Evolutionary conservation across 53 echinoderm and acorn worm species (phyloP), one percentile per base, ranked within the genome.

Genomic region (Temnopleurus reevesii): DNA sequence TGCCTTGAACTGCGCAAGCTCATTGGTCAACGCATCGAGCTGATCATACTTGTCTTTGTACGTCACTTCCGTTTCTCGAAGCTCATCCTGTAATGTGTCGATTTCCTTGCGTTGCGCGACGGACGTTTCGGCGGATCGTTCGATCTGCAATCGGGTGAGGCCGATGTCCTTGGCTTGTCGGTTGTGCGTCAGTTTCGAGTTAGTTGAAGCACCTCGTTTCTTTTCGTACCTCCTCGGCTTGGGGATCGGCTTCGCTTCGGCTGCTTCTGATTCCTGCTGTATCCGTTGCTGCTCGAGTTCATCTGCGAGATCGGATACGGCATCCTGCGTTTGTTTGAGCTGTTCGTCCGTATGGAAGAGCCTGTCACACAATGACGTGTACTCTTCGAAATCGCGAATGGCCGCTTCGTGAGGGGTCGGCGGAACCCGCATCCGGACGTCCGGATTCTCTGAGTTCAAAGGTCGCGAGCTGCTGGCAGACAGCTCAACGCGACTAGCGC

Each of bases 91-190:
- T 66, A 95, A 46, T 2, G 65, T 90, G 24, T 77, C 77, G 35
- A 95, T 66, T 59, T 95, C 93, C 7, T 89, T 93, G 56, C 86
- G 89, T 54, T 95, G 93, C 13, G 93, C 93, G 21, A 89, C 58
- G 18, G 89, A 89, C 3, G 90, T 89, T 19, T 91, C 82, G 1
- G 89, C 81, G 44, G 91, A 86, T 35, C 59, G 87, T 28, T 95
- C 93, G 47, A 87, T 30, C 81, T 93, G 92, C 0, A 87, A 76
- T 31, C 91, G 86, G 7, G 91, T 86, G 53, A 93, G 85, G 61
- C 91, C 94, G 59, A 91, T 87, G 76, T 91, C 88, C 56, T 81
- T 60, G 51, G 71, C 49, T 1, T 38, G 33, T 18, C 49, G 86
- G 21, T 59, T 59, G 17, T 51, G 88, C 65, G 30, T 54, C 18